Evolutionary conservation across 2,888 invertebrate genomes (phyloP), one percentile per base, ranked within the genome.

Genomic region (Folsomia candida): DNA sequence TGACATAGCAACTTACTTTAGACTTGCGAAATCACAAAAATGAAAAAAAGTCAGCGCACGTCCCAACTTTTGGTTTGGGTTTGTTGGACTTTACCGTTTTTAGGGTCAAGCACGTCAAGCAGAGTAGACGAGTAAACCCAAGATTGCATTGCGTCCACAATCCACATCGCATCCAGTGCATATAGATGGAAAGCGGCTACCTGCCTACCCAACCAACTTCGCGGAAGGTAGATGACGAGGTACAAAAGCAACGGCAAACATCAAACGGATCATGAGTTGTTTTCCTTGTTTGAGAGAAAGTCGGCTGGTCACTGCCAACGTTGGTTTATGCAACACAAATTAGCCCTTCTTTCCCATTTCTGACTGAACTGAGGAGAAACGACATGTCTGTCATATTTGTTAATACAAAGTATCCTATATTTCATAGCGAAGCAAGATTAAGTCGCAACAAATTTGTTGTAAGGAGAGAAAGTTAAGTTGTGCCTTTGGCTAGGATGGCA

Each of bases 21-120:
- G 70, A 76, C 6, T 74, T 76, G 72, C 71, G 67, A 73, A 76
- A 76, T 74, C 72, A 70, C 67, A 70, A 68, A 70, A 70, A 68
- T 57, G 62, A 61, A 58, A 71, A 71, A 71, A 72, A 74, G 72
- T 74, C 74, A 70, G 68, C 74, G 72, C 75, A 72, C 72, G 75
- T 75, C 67, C 37, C 4, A 37, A 37, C 37, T 37, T 14, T 37
- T 37, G n/a, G n/a, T n/a, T 37, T 4, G 37, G 37, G 37, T 4
- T 37, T 37, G 37, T 37, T 37, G 37, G 37, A 37, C 37, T 4
- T 14, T 37, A 9, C 14, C 4, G 6, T 37, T 37, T 64, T 64
- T 64, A 37, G 64, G 64, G 64, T 64, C 64, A 64, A 51, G 64
- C 2, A 20, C 22, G 25, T 59, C 18, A 18, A n/a, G 24, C 4